Base-by-base conservation (phyloP, 2,113 vertebrate species). In the Dolichotis patagonum region DNA sequence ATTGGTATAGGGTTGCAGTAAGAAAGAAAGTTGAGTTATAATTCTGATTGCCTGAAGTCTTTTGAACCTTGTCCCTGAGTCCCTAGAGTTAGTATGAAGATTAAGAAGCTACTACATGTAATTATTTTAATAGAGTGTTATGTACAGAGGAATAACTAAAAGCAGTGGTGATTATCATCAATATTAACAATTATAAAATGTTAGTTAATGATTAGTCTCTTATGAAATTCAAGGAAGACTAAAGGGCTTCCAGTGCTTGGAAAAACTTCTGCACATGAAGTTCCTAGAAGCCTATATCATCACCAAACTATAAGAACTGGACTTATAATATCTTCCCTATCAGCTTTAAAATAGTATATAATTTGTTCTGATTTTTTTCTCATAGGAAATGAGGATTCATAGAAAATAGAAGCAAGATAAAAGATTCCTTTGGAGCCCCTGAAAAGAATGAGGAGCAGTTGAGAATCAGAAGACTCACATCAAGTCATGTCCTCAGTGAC, bases 321-420 rank as follows among this genome's bases (percentile, higher is more conserved):
- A 28, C 17, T 56, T 54, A 63, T 1, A 81, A 60, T 26, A 28
- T 4, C 38, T 41, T 12, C 6, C 62, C 65, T 30, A 4, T 32
- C 38, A 85, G 41, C 24, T 91, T 85, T 77, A 82, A 96, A 85
- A 77, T 75, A 91, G 71, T 52, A 85, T 9, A 67, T 69, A 90
- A 81, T 90, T 32, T 92, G 82, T 69, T 75, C n/a, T 90, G 54
- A 85, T n/a, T n/a, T 69, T 84, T 49, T 84, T 84, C 41, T 94
- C 69, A 73, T 41, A 35, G n/a, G 62, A 85, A 95, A 92, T 8
- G 13, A 81, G 13, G 32, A 35, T 81, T 81, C 85, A 24, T 46
- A 30, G 62, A 22, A 90, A 92, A 28, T 32, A 65, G 13, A 94
- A 65, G 26, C 41, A 38, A 81, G 80, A 54, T 14, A 46, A 92